Evolutionary conservation across 2,113 vertebrate genomes (phyloP).

Genomic region (Scortum barcoo): DNA sequence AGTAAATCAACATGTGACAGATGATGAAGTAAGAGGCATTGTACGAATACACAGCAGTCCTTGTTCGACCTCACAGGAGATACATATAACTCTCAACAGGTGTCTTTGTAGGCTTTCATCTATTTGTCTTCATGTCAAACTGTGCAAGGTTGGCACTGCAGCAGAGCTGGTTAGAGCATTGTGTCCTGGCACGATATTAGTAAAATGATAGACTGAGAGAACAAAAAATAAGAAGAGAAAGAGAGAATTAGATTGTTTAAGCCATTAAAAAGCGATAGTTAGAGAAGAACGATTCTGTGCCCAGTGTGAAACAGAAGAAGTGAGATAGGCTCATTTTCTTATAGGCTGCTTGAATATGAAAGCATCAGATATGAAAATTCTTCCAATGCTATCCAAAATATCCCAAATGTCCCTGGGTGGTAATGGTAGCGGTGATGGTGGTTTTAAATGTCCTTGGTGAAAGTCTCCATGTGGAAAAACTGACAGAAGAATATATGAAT

Average conservation of each 20-base stretch:
- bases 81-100: slow-evolving; percentile 59
- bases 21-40: slow-evolving; percentile 50
- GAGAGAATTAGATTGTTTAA: slow-evolving; percentile 24
- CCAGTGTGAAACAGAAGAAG: slow-evolving; percentile 22
- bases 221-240: slow-evolving; percentile 21
- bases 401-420: slow-evolving; percentile 1
- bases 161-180: slow-evolving; percentile 25
- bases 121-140: slow-evolving; percentile 59
- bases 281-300: slow-evolving; percentile 4
- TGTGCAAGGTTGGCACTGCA: slow-evolving; percentile 32
- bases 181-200: slow-evolving; percentile 25
- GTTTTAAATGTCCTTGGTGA: slow-evolving; percentile 13
- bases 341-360: neutral
- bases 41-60: slow-evolving; percentile 47
- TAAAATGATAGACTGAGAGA: slow-evolving; percentile 37
- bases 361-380: slow-evolving; percentile 6
- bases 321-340: slow-evolving; percentile 2
- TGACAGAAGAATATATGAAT: neutral
- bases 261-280: slow-evolving; percentile 29
- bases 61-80: slow-evolving; percentile 63
- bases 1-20: slow-evolving; percentile 52
- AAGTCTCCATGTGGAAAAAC: neutral
- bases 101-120: slow-evolving; percentile 36
- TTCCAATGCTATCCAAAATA: neutral
- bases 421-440: too few relatives aligned